Percentiles rank a stretch among this genome's conserved stretches.
These are phyloP conservation scores for Myiozetetes cayanensis DNA, from an alignment of 2,113 vertebrate species.

Conservation along the genomic window DNA sequence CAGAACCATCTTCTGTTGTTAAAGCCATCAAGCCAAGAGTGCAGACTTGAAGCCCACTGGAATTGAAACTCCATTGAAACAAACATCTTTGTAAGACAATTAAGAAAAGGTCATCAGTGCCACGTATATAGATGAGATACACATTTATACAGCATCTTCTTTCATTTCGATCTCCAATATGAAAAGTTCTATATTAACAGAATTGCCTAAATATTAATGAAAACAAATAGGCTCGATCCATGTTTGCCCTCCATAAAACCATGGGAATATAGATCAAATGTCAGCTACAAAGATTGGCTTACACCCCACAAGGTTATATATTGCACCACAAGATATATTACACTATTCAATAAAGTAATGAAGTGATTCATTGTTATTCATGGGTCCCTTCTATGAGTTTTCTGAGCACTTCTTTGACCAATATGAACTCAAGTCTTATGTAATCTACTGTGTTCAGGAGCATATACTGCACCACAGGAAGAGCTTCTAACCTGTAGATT, in stretches of 20 bases:
- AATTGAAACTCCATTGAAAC: background rate
- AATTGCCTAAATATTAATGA: background rate
- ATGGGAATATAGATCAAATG: background rate
- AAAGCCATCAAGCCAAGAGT: background rate
- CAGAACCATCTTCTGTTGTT: background rate
- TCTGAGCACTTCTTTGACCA: background rate
- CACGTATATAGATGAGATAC: background rate
- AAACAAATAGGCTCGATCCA: background rate
- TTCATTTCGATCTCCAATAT: background rate
- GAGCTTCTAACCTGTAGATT: rapidly evolving
- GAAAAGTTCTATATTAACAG: background rate
- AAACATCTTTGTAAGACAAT: background rate
- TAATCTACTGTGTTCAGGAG: background rate
- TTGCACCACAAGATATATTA: background rate
- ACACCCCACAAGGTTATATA: background rate
- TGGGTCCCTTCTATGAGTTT: background rate
- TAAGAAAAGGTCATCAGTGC: background rate
- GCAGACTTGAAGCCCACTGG: background rate
- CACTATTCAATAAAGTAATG: background rate
- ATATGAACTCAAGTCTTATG: background rate
- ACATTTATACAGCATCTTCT: background rate
- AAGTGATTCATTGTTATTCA: background rate
- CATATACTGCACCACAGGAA: background rate
- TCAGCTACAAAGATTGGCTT: background rate
- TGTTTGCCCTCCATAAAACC: background rate